Evolutionary conservation across 2,888 invertebrate species (phyloP), one percentile per base, ranked within the genome.

Genomic region (Mystacides longicornis): DNA sequence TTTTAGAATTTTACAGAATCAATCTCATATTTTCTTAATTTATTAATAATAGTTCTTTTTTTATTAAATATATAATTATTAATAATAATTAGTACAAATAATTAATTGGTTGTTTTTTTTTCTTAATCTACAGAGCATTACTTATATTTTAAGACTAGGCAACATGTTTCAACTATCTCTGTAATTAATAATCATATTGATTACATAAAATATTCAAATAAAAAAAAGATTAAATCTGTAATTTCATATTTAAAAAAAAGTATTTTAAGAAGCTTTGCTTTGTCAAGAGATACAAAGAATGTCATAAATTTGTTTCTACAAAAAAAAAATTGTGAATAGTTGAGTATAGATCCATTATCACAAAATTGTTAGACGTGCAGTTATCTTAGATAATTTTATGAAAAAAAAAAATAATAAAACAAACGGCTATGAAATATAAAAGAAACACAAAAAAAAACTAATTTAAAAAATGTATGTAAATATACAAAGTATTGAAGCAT

Each of bases 111-210:
- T 61, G 57, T 54, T 27, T 37, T n/a, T 14, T 7, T 16, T 37
- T 37, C 5, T n/a, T 16, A 37, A 37, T 53, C 48, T 21, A 18
- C 18, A 33, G 50, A 50, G 49, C 54, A 52, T 56, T 56, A n/a
- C 53, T 61, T 57, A 57, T 54, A 50, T 52, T 52, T 61, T 59
- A 45, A 61, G 61, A 61, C 61, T 61, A 61, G 61, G 59, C 61
- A 61, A 61, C 56, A 56, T 54, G 58, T 55, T 56, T 19, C 55
- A 56, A 56, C 56, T 58, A 50, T 52, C 56, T 51, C 49, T 55
- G 50, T 37, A 37, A 37, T n/a, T 37, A 37, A 37, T 7, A 27
- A 27, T n/a, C 37, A 37, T 37, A n/a, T 37, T 37, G 5, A 7
- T 37, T 37, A n/a, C 14, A 21, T 14, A 21, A 5, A 21, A 46